A percentile compares a stretch with the other conserved stretches of the same genome.
Conservation (phyloP, 1,140 invertebrate genomes). For the Pentalonia nigronervosa region DNA sequence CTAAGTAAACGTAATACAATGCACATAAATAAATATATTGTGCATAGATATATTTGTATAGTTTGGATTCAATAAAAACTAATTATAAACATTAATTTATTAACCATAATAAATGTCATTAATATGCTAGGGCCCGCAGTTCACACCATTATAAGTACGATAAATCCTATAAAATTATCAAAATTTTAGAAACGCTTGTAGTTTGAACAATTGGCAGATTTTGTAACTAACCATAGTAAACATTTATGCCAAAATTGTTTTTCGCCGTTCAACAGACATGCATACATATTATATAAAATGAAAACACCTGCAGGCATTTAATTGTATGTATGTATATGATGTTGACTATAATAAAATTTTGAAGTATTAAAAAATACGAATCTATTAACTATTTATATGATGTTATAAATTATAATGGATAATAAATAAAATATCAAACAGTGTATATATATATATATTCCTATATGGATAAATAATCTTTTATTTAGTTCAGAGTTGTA, state of each 20-base stretch:
- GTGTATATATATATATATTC: too few species aligned
- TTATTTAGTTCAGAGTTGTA: not conserved
- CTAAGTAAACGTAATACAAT: not conserved
- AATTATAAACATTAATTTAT: not conserved
- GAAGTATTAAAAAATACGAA: not conserved
- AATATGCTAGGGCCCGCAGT: not conserved
- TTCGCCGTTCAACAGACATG: not conserved
- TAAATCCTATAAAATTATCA: not conserved
- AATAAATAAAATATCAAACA: not conserved
- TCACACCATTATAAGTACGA: not conserved
- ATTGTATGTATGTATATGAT: not conserved
- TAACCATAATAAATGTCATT: not conserved
- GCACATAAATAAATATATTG: not conserved
- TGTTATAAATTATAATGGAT: not conserved
- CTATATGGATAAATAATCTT: not conserved
- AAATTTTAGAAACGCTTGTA: not conserved
- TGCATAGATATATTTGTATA: not conserved
- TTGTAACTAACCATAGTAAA: not conserved
- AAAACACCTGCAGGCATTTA: conserved; percentile 8
- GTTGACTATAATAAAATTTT: not conserved
- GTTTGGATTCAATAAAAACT: not conserved
- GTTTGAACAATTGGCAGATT: conserved; percentile 31
- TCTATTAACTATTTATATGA: not conserved
- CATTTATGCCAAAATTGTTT: not conserved
- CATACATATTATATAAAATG: not conserved